Evolutionary conservation across 2,113 vertebrate species (phyloP), one percentile per base, ranked within the genome.

Genomic region (Microcebus lehilahytsara): DNA sequence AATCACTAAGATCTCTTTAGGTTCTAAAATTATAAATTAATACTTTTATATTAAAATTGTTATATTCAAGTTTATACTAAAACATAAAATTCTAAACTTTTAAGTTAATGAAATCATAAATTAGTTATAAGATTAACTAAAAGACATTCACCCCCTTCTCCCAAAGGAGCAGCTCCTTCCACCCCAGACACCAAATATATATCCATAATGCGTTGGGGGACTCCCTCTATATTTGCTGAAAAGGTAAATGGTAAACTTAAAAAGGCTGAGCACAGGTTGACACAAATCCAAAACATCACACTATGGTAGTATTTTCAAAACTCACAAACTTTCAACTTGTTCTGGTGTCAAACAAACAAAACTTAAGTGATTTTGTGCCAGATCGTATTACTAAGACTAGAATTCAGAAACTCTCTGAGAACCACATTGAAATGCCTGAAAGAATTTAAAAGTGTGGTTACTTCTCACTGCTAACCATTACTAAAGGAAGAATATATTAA

Each of bases 341-440:
- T 94, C 64, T 66, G 14, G n/a, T 49, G 9, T 80, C 34, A 46
- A 60, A 49, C 37, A 93, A 93, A 72, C 62, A 92, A 75, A n/a
- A 51, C 71, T 78, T 66, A 83, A 89, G 46, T 27, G 30, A 78
- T 87, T 88, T 84, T 90, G 53, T 19, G 67, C 37, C 20, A 90
- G 67, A 53, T 96, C 40, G 74, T 30, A 86, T 23, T 27, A 71
- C 66, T 3, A 11, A 94, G 74, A 92, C 20, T 86, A 46, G 62
- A 95, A 93, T 66, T 69, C 53, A 78, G 66, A 92, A 94, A 86
- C 40, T 86, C 51, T 60, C 62, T 85, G 85, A 95, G 74, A 89
- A 85, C 40, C 77, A 64, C 25, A 71, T 40, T 51, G 67, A 75
- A 66, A 49, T 58, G 10, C n/a, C 72, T 83, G 67, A 79, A 77